These are phyloP conservation scores for Pterophyllum scalare DNA, from an alignment of 2,113 vertebrate genomes.

Conservation along the genomic window DNA sequence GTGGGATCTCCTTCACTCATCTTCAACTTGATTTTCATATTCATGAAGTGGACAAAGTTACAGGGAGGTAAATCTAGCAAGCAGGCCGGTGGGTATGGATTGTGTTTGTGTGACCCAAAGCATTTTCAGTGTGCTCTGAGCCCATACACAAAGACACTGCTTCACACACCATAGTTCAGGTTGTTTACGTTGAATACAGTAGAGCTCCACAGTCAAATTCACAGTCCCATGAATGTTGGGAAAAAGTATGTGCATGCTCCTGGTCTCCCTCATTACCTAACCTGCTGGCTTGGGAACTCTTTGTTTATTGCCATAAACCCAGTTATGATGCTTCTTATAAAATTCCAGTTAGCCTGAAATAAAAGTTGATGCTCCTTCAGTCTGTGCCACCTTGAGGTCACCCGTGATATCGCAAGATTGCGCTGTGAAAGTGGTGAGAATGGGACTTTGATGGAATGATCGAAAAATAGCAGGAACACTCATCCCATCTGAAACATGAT, in stretches of 20 bases:
- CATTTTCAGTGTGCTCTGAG: not conserved
- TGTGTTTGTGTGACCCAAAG: not conserved
- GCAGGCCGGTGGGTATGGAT: not conserved
- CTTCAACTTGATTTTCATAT: not conserved
- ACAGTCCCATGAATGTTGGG: not conserved
- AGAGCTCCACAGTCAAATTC: not conserved
- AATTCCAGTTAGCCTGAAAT: not conserved
- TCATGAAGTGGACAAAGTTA: not conserved
- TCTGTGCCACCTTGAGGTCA: not conserved
- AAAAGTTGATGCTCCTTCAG: not conserved
- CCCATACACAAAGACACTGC: not conserved
- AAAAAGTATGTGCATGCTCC: too few relatives aligned
- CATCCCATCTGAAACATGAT: not conserved
- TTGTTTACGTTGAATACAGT: not conserved
- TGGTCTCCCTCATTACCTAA: too few relatives aligned
- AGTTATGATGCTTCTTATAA: not conserved
- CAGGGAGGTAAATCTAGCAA: not conserved
- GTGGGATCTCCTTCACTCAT: not conserved
- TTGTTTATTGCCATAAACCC: not conserved
- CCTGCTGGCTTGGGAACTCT: not conserved
- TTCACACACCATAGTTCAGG: not conserved
- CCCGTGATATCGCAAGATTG: not conserved
- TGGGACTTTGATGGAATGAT: rapidly evolving
- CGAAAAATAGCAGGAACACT: not conserved
- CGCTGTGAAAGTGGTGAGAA: rapidly evolving